A percentile compares a stretch with the other conserved stretches of the same genome.
Evolutionary conservation across 2,113 vertebrate species (phyloP).

Genomic region (Butorides virescens): DNA sequence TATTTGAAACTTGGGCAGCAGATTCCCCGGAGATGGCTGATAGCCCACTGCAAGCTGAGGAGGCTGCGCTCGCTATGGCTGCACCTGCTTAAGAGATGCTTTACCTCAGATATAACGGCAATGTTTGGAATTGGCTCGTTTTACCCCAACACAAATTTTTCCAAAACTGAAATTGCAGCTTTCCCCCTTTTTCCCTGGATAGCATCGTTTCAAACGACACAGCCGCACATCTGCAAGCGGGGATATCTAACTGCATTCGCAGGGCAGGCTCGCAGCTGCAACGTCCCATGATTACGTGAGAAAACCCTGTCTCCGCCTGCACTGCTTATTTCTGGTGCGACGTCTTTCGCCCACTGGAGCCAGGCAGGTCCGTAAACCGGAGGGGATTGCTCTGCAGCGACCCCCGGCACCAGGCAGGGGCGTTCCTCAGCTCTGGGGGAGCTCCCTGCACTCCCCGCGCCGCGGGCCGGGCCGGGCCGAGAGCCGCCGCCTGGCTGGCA

Average conservation of each 20-base stretch:
- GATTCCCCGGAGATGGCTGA: fast-evolving
- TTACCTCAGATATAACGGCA: fast-evolving
- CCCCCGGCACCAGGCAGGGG: too few species aligned
- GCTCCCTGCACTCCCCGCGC: neutral
- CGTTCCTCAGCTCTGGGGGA: neutral
- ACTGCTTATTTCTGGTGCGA: fast-evolving
- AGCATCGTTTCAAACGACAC: fast-evolving
- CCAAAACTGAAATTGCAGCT: neutral
- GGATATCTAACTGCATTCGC: fast-evolving
- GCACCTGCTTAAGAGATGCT: too few species aligned
- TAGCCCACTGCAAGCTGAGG: fast-evolving
- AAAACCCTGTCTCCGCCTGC: fast-evolving
- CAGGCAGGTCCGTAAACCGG: neutral
- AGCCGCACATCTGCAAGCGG: fast-evolving
- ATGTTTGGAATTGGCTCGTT: neutral
- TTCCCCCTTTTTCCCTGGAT: fast-evolving
- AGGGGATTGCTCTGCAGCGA: neutral
- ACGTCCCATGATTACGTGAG: fast-evolving
- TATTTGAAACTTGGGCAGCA: fast-evolving
- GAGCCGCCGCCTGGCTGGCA: neutral
- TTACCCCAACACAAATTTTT: fast-evolving
- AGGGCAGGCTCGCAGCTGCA: too few species aligned
- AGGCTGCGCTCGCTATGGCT: fast-evolving
- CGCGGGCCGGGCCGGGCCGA: too few species aligned
- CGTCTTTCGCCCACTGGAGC: fast-evolving